These are phyloP conservation scores for Cairina moschata DNA, from an alignment of 2,113 vertebrate species.

Conservation along the genomic window DNA sequence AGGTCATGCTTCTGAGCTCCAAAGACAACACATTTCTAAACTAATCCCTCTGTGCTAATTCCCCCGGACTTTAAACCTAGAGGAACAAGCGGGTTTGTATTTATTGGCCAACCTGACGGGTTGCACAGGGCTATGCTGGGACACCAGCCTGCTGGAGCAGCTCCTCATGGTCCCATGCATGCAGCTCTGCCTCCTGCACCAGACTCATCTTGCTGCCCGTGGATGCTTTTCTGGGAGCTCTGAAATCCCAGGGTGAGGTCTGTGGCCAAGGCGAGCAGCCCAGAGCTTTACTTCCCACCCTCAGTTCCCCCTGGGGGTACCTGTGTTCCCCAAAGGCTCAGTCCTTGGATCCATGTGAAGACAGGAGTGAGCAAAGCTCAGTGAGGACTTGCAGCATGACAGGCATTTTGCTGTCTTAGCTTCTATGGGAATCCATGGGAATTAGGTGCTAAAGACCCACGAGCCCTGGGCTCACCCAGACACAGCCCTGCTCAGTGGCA, in stretches of 20 bases:
- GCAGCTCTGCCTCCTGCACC: neutral
- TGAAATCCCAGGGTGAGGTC: neutral
- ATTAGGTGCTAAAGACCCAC: neutral
- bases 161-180: accelerated
- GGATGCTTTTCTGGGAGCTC: too few species aligned
- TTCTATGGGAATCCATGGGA: neutral
- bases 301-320: neutral
- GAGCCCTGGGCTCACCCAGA: neutral
- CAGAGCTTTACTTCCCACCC: neutral
- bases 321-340: neutral
- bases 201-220: too few species aligned
- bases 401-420: neutral
- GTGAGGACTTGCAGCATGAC: neutral
- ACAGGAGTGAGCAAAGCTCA: neutral
- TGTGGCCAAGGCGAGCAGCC: accelerated
- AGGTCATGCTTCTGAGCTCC: neutral
- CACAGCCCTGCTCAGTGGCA: accelerated
- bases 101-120: slow-evolving; percentile 9
- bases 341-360: neutral
- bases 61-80: slow-evolving; percentile 28
- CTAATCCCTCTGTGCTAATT: slow-evolving; percentile 52
- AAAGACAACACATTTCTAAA: slow-evolving; percentile 51
- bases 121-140: neutral
- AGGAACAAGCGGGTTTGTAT: slow-evolving; percentile 58
- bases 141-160: neutral